A percentile compares a stretch with the other conserved stretches of the same genome.
Conservation (phyloP, 2,113 vertebrate species). For the Pelusios castaneus region DNA sequence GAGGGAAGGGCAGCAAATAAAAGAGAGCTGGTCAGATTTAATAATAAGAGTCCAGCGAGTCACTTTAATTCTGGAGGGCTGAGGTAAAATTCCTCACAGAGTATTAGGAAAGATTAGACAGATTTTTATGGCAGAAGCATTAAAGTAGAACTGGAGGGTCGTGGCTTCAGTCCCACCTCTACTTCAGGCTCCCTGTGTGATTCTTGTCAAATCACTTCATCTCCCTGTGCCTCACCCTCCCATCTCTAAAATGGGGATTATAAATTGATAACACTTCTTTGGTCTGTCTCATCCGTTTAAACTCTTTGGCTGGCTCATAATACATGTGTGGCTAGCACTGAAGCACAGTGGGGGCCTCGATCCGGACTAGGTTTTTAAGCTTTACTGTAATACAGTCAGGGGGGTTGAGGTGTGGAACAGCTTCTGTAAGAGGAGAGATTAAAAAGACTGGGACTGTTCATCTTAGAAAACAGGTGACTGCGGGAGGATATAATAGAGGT, state of each 20-base stretch:
- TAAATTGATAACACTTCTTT: neutral
- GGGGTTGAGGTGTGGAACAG: neutral
- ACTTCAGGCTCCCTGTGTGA: accelerated
- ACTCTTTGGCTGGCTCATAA: neutral
- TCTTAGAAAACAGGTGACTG: neutral
- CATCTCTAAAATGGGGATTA: neutral
- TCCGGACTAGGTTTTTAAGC: neutral
- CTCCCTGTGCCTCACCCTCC: neutral
- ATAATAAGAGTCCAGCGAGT: neutral
- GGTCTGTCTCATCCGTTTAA: accelerated
- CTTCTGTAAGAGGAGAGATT: neutral
- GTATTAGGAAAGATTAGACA: neutral
- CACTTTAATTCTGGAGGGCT: neutral
- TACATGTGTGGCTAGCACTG: neutral
- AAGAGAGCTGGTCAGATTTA: neutral
- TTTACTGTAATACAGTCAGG: neutral
- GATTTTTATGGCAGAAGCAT: neutral
- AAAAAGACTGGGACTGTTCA: neutral
- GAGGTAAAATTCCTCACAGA: neutral
- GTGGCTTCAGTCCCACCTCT: accelerated
- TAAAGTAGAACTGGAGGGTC: neutral
- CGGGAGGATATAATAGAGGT: neutral
- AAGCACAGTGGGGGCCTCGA: neutral
- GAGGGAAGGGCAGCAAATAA: neutral
- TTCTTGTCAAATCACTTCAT: accelerated